A percentile compares a stretch with the other conserved stretches of the same genome.
Evolutionary conservation across 2,888 invertebrate genomes (phyloP).

Genomic region (Sialis lutaria): DNA sequence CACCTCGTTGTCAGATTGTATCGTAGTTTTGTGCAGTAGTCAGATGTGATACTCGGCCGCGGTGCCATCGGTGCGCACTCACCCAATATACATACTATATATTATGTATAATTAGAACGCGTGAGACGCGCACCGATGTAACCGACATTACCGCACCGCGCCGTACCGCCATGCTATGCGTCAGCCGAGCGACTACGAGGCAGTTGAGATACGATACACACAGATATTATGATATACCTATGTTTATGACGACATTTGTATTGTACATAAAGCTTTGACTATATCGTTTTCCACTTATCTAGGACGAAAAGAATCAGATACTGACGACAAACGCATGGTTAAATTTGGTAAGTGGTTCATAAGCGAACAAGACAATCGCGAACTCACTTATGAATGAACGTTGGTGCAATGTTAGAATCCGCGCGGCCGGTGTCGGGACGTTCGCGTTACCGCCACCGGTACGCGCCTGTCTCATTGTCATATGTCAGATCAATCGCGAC

Average conservation of each 20-base stretch:
- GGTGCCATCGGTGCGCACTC: too few relatives aligned
- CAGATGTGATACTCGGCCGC: too few relatives aligned
- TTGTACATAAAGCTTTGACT: background rate
- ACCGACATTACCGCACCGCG: background rate
- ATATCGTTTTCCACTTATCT: slow-evolving; percentile 30
- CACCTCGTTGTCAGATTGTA: too few relatives aligned
- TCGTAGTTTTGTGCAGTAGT: too few relatives aligned
- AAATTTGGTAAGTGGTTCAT: slow-evolving; percentile 79
- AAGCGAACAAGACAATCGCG: background rate
- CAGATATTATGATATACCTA: background rate
- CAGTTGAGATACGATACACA: background rate
- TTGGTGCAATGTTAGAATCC: background rate
- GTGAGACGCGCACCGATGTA: too few relatives aligned
- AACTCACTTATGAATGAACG: background rate
- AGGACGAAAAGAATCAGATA: slow-evolving; percentile 99
- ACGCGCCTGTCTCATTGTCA: too few relatives aligned
- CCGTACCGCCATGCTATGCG: background rate
- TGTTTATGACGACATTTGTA: background rate
- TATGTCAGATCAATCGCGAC: too few relatives aligned
- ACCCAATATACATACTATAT: too few relatives aligned
- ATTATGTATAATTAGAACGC: too few relatives aligned
- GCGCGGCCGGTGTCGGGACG: too few relatives aligned
- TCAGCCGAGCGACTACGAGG: background rate
- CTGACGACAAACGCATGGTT: slow-evolving; percentile 97
- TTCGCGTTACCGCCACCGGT: too few relatives aligned